Conservation (phyloP, 2,113 vertebrate species). For the Dicaeum eximium region DNA sequence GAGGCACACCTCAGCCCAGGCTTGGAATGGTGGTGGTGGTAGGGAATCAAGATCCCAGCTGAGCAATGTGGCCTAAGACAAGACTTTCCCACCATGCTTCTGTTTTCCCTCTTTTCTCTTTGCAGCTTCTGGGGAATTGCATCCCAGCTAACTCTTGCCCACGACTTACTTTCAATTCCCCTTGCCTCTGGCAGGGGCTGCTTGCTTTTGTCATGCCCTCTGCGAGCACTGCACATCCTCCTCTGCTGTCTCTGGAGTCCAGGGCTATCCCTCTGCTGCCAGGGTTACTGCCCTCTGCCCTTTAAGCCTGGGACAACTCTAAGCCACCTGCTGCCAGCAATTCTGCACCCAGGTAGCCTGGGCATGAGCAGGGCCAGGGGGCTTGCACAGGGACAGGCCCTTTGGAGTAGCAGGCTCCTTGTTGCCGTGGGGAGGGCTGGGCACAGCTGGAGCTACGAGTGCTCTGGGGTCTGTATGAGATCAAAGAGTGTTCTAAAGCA, state of each 20-base stretch:
- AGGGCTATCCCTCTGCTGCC: background rate
- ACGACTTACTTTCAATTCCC: background rate
- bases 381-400: background rate
- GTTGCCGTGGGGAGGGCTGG: background rate
- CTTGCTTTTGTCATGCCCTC: background rate
- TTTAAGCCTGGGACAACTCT: background rate
- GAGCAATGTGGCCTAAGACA: background rate
- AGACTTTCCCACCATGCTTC: background rate
- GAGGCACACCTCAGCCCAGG: background rate
- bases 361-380: background rate
- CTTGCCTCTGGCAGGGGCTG: background rate
- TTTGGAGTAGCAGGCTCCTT: background rate
- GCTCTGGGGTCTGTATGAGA: background rate
- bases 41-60: background rate
- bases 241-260: background rate
- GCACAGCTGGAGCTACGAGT: rapidly evolving
- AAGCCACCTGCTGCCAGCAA: background rate
- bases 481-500: background rate
- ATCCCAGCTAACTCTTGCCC: background rate
- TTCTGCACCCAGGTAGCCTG: rapidly evolving
- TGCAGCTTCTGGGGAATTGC: background rate
- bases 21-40: too few species aligned
- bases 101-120: background rate
- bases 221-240: rapidly evolving
- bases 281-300: background rate